A percentile compares a stretch with the other conserved stretches of the same genome.
phyloP scores from a whole-genome alignment of 2,113 vertebrate species.

The Menura novaehollandiae region DNA sequence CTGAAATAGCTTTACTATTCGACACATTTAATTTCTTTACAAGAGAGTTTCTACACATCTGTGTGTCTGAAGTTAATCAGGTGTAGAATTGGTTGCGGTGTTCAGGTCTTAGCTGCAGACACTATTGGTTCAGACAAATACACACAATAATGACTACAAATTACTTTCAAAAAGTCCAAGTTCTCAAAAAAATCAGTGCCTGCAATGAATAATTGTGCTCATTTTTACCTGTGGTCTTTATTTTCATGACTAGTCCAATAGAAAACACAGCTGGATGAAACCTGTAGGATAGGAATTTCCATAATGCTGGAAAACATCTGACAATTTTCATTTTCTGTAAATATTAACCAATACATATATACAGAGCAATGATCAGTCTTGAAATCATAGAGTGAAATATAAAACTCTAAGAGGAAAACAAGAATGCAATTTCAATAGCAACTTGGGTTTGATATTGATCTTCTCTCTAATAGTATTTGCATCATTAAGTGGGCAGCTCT shows the following conservation, averaged over 20 bases:
- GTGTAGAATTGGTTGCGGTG: background rate
- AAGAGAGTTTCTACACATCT: background rate
- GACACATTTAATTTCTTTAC: background rate
- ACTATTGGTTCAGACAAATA: background rate
- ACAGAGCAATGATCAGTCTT: background rate
- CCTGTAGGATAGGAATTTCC: background rate
- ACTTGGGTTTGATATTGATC: background rate
- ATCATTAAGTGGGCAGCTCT: background rate
- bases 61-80: background rate
- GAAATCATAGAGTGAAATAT: background rate
- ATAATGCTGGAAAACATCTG: background rate
- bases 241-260: background rate
- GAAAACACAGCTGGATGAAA: background rate
- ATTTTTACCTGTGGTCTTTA: background rate
- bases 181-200: background rate
- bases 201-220: background rate
- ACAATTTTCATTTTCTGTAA: background rate
- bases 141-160: background rate
- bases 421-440: background rate
- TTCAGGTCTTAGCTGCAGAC: background rate
- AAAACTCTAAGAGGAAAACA: background rate
- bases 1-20: background rate
- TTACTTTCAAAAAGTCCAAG: background rate
- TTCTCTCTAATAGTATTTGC: background rate
- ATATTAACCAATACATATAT: background rate